Conservation (phyloP, 2,888 invertebrate genomes). For the Agrilus biguttatus region DNA sequence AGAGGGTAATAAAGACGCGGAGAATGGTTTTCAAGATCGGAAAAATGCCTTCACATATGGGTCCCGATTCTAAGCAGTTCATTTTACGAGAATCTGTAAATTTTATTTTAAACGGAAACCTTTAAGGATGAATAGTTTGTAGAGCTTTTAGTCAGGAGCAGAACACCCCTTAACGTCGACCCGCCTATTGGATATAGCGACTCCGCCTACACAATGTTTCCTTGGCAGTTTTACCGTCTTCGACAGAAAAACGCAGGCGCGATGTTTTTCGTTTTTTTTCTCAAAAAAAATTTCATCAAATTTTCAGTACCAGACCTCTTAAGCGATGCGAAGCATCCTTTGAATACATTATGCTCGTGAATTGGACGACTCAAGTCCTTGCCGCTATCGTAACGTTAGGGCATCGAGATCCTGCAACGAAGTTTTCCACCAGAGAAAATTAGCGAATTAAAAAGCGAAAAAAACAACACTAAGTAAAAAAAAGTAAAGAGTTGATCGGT, state of each 20-base stretch:
- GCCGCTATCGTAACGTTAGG: too few species aligned
- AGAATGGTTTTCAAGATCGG: not conserved
- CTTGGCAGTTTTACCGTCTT: constrained; percentile 18
- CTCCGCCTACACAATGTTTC: constrained; percentile 29
- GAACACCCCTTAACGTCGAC: constrained; percentile 26
- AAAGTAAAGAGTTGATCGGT: constrained; percentile 7
- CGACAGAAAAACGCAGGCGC: constrained; percentile 21
- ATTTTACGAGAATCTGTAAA: constrained; percentile 19
- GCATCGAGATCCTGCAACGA: too few species aligned
- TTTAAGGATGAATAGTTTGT: constrained; percentile 31
- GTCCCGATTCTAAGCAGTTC: constrained; percentile 15
- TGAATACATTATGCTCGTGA: too few species aligned
- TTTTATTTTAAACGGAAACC: constrained; percentile 28
- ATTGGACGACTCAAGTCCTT: too few species aligned
- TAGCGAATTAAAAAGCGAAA: too few species aligned
- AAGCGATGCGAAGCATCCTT: too few species aligned
- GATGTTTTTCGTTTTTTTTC: constrained; percentile 2
- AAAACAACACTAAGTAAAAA: too few species aligned
- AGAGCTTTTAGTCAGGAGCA: constrained; percentile 29
- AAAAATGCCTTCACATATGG: constrained; percentile 18
- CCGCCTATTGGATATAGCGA: constrained; percentile 26
- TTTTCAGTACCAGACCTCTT: too few species aligned
- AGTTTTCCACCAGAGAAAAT: too few species aligned
- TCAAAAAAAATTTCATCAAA: too few species aligned
- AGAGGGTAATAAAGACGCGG: too few species aligned